A percentile compares a stretch with the other conserved stretches of the same genome.
These are phyloP conservation scores for Eptesicus fuscus DNA, from an alignment of 2,113 vertebrate species.

Conservation along the genomic window DNA sequence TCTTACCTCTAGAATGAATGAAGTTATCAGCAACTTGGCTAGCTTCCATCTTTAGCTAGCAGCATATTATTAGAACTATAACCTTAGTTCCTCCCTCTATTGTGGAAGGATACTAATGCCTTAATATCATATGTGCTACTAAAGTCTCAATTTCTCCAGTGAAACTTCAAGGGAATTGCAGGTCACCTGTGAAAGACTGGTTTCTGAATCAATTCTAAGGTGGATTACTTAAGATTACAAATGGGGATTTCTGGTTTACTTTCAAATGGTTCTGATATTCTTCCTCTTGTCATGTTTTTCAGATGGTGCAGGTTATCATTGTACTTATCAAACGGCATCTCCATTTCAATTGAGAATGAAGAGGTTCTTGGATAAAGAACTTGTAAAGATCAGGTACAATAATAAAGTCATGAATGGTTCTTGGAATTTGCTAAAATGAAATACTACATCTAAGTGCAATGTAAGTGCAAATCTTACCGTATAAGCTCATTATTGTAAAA, in stretches of 20 bases:
- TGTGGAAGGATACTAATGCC: not conserved
- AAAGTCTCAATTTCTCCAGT: constrained; percentile 6
- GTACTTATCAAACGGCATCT: constrained; percentile 26
- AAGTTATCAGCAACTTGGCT: not conserved
- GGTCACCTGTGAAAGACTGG: not conserved
- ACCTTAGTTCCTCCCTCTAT: not conserved
- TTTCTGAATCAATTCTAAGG: constrained; percentile 11
- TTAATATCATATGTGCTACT: not conserved
- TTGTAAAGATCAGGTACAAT: constrained; percentile 64
- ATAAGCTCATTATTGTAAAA: constrained; percentile 69
- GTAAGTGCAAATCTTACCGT: constrained; percentile 58
- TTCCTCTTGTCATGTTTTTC: constrained; percentile 56
- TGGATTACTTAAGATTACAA: constrained; percentile 16
- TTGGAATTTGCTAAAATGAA: constrained; percentile 68
- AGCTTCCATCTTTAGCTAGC: not conserved
- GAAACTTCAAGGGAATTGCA: constrained; percentile 11
- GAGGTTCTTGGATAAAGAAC: constrained; percentile 60
- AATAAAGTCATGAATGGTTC: constrained; percentile 62
- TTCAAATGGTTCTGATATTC: constrained; percentile 3
- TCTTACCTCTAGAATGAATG: not conserved
- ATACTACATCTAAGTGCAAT: constrained; percentile 55
- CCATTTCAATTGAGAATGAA: constrained; percentile 47
- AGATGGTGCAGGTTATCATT: constrained; percentile 1
- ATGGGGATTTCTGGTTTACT: constrained; percentile 30
- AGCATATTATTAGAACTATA: not conserved